Conservation (phyloP, 64 coral and sea anemone species). For the Montipora capricornis region DNA sequence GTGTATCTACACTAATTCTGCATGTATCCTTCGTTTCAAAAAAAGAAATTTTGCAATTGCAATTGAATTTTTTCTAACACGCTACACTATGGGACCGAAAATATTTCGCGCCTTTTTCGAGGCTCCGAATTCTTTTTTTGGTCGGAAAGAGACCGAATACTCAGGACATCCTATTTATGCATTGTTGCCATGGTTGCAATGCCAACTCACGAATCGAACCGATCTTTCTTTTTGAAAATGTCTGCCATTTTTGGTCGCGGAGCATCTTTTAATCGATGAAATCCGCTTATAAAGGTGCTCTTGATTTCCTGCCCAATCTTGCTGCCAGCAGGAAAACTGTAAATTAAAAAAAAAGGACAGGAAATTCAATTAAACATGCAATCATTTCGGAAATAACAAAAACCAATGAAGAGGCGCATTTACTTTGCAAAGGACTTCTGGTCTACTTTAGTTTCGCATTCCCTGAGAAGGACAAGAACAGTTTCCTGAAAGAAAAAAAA, state of each 20-base stretch:
- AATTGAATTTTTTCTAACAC: too few relatives aligned
- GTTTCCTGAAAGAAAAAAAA: constrained; percentile 67
- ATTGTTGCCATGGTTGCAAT: not conserved
- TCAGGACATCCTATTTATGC: not conserved
- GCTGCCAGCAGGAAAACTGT: constrained; percentile 56
- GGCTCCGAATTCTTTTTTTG: too few relatives aligned
- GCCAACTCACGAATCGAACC: constrained; percentile 67
- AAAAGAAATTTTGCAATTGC: too few relatives aligned
- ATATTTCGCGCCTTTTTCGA: too few relatives aligned
- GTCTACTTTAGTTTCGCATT: constrained; percentile 81
- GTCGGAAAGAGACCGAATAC: not conserved
- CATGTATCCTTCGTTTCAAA: too few relatives aligned
- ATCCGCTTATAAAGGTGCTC: constrained; percentile 93
- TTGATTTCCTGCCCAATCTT: constrained; percentile 92
- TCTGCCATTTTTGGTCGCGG: constrained; percentile 97
- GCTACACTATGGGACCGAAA: too few relatives aligned
- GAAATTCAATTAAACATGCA: not conserved
- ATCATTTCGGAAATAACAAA: not conserved
- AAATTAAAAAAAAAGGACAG: constrained; percentile 19
- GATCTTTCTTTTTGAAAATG: constrained; percentile 95
- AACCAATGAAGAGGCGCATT: constrained; percentile 31
- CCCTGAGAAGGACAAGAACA: constrained; percentile 52
- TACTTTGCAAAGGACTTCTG: constrained; percentile 64
- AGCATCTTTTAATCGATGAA: constrained; percentile 91
- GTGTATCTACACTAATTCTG: too few relatives aligned